Base-by-base conservation (phyloP, 2,888 invertebrate genomes). In the Agrochola macilenta region DNA sequence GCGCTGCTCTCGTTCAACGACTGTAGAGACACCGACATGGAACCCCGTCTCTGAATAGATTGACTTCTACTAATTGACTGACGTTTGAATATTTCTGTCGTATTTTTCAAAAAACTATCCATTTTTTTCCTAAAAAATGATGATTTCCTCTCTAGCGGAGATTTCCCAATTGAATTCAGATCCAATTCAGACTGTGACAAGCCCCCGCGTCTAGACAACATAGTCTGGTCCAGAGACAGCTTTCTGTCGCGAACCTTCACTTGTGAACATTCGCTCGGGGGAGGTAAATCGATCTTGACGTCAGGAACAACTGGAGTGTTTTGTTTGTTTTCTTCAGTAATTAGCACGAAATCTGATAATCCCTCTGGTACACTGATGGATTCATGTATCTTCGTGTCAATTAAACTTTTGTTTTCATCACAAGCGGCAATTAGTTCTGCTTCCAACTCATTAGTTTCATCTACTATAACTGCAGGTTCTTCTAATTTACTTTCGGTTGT, bases 61-160 rank as follows among this genome's bases (percentile, higher is more conserved):
- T 92, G 90, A 12, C 91, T 89, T 83, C 93, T 94, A 63, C 82
- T 76, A 39, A 77, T 81, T 30, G 95, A 93, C 68, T 95, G 95
- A 35, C 92, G 92, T 83, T 93, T 95, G 74, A 96, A 96, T 79
- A 96, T 93, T 87, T 96, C 96, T 1, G 96, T 94, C 0, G 96
- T 96, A 79, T 96, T 96, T 78, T 93, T 95, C 17, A 96, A 89
- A 83, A 96, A 96, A 86, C 94, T 96, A 52, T 96, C 95, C 94
- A 96, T 93, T 88, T 95, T 96, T 82, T 96, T 96, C 71, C 93
- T 92, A 78, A 96, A 96, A 88, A 96, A 96, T 7, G 96, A 96
- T 1, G 96, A 95, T 90, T 96, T 96, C 46, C 96, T 91, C 84
- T 96, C 95, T 20, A 96, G 83, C 20, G 96, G 95, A 17, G 92